A percentile compares a stretch with the other conserved stretches of the same genome.
Conservation (phyloP, 2,888 invertebrate genomes). For the Pristionchus exspectatus region DNA sequence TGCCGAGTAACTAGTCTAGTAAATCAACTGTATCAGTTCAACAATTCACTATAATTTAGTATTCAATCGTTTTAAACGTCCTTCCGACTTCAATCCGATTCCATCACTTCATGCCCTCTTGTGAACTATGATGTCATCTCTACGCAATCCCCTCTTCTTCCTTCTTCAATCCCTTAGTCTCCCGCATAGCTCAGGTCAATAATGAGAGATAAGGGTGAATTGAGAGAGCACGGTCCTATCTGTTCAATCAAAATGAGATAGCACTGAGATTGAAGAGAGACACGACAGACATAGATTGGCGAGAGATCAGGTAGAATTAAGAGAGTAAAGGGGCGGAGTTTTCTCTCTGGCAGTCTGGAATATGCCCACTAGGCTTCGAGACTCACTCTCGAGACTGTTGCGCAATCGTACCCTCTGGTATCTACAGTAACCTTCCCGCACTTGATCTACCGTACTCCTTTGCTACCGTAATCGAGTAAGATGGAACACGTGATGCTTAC, state of each 20-base stretch:
- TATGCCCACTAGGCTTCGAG: not conserved
- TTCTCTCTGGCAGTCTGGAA: conserved; percentile 1
- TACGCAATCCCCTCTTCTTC: not conserved
- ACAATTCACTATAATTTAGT: too few species aligned
- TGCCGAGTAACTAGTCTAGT: too few species aligned
- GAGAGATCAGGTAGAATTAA: not conserved
- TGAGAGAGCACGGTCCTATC: conserved; percentile 13
- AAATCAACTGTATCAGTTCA: too few species aligned
- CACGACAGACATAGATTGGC: not conserved
- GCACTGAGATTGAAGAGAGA: not conserved
- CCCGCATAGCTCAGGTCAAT: conserved; percentile 40
- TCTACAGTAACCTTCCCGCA: conserved; percentile 22
- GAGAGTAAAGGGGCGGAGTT: conserved; percentile 14
- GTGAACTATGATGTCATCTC: not conserved
- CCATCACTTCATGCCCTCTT: not conserved
- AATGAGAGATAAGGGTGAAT: conserved; percentile 23
- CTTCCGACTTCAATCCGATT: not conserved
- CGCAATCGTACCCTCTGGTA: conserved; percentile 40
- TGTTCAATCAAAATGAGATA: not conserved
- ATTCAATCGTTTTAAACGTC: not conserved
- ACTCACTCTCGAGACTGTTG: not conserved
- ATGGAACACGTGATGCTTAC: conserved; percentile 8
- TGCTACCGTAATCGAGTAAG: not conserved
- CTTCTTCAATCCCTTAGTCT: not conserved
- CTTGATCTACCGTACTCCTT: not conserved